phyloP scores from a whole-genome alignment of 2,113 vertebrate species.

The Siniperca chuatsi region DNA sequence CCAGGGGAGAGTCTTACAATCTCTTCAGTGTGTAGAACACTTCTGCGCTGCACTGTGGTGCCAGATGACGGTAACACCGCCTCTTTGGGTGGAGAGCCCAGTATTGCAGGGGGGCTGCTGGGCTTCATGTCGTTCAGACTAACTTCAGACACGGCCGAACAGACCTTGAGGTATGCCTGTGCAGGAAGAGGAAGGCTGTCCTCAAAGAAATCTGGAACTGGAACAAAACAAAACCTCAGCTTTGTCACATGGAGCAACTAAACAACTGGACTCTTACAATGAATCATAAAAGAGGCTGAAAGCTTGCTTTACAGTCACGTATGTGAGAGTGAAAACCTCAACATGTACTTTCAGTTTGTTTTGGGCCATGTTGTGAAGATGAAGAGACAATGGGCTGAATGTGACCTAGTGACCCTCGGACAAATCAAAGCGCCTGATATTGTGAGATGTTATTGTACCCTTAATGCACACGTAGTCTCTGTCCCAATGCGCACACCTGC shows the following conservation, averaged over 20 bases:
- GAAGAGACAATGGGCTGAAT: background rate
- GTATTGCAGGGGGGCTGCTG: slow-evolving; percentile 44
- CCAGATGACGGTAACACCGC: slow-evolving; percentile 52
- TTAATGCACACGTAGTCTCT: background rate
- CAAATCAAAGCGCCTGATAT: too few relatives aligned
- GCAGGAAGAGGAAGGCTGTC: slow-evolving; percentile 83
- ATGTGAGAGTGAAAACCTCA: background rate
- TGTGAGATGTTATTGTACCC: background rate
- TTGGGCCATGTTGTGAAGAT: background rate
- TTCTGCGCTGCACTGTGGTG: slow-evolving; percentile 84
- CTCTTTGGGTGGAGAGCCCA: slow-evolving; percentile 61
- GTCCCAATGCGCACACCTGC: background rate
- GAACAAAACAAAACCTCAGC: slow-evolving; percentile 9
- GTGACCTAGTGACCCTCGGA: background rate
- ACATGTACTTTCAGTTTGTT: background rate
- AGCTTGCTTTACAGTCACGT: background rate
- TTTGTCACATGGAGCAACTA: background rate
- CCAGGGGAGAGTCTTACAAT: slow-evolving; percentile 69
- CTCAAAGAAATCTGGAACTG: slow-evolving; percentile 84
- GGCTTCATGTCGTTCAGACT: slow-evolving; percentile 71
- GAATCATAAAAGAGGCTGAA: background rate
- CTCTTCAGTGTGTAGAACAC: slow-evolving; percentile 84
- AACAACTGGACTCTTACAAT: background rate
- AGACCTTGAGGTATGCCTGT: slow-evolving; percentile 85
- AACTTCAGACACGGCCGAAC: slow-evolving; percentile 80